Base-by-base conservation (phyloP, 2,113 vertebrate genomes). In the Mustelus asterias region DNA sequence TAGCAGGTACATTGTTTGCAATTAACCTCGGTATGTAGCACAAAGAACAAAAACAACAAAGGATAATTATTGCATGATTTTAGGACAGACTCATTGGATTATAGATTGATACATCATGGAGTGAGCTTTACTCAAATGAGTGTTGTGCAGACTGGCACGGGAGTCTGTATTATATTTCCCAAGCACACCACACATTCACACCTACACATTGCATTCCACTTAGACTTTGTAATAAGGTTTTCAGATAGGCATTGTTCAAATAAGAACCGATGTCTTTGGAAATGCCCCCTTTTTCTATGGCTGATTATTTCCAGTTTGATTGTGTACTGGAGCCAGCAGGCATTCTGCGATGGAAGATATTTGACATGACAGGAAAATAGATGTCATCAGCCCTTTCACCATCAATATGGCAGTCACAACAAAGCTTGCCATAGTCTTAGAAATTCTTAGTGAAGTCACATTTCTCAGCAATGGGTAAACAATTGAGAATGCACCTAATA, bases 311-410 rank as follows among this genome's bases (percentile, higher is more conserved):
- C 60, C 89, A 37, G 60, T 65, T 93, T 37, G 60, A 41, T 65
- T 93, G 89, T 93, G 89, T 65, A 10, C 60, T 93, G 60, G 60
- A 93, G 89, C 89, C 60, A 16, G 60, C 33, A 65, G 89, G 89
- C 89, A 37, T 93, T 93, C 14, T 93, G 89, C 20, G 60, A 37
- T 93, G 58, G 60, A 65, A n/a, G 33, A 65, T 65, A 93, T 93
- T 93, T 65, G 58, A 93, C 60, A 93, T 93, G 89, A 65, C 89
- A 65, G 89, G 60, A 93, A 93, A 63, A 93, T 93, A 93, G 89
- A 93, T 93, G 89, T 65, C 89, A 65, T 65, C 89, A 93, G 33
- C n/a, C 89, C 89, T 93, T 65, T 37, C 60, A 93, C 60, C 33
- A 93, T 93, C 63, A 93, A 37, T 93, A 65, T 37, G 89, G 89